phyloP scores from a whole-genome alignment of 30 jellyfish, hydroid and myxozoan genomes.

The Morbakka virulenta region DNA sequence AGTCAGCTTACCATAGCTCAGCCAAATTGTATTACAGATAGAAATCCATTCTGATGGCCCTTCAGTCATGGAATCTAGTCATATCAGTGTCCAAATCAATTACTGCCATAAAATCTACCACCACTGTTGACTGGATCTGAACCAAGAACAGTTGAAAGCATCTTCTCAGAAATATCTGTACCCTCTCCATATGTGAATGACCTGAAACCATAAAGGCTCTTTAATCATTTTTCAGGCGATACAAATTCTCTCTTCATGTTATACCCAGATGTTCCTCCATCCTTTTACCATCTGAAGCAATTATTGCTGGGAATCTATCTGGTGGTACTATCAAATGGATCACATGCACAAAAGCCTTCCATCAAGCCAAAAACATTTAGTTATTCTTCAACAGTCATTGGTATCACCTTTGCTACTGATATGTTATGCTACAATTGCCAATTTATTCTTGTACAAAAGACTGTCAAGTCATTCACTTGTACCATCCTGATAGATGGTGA shows the following conservation, averaged over 20 bases:
- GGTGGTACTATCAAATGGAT: too few relatives aligned
- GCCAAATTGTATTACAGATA: too few relatives aligned
- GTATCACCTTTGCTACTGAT: too few relatives aligned
- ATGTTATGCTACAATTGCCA: too few relatives aligned
- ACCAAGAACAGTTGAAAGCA: constrained; percentile 20
- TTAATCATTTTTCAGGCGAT: constrained; percentile 46
- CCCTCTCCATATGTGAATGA: constrained; percentile 27
- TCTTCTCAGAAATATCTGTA: constrained; percentile 19
- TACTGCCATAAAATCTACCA: constrained; percentile 42
- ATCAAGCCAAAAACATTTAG: too few relatives aligned
- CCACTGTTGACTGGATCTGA: constrained; percentile 68
- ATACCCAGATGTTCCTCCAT: constrained; percentile 14
- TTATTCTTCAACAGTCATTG: constrained; percentile 17
- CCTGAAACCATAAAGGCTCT: constrained; percentile 36
- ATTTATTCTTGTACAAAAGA: constrained; percentile 26
- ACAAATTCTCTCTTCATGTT: constrained; percentile 42
- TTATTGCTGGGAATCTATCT: constrained; percentile 31
- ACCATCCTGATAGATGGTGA: too few relatives aligned
- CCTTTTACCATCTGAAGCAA: constrained; percentile 25
- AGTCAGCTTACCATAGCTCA: too few relatives aligned
- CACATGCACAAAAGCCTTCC: background rate
- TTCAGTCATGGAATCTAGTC: too few relatives aligned
- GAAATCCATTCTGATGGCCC: too few relatives aligned
- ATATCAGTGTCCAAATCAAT: constrained; percentile 35
- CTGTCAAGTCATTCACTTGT: constrained; percentile 15